A percentile compares a stretch with the other conserved stretches of the same genome.
These are phyloP conservation scores for Pyrrhia umbra DNA, from an alignment of 2,888 invertebrate genomes.

Conservation along the genomic window DNA sequence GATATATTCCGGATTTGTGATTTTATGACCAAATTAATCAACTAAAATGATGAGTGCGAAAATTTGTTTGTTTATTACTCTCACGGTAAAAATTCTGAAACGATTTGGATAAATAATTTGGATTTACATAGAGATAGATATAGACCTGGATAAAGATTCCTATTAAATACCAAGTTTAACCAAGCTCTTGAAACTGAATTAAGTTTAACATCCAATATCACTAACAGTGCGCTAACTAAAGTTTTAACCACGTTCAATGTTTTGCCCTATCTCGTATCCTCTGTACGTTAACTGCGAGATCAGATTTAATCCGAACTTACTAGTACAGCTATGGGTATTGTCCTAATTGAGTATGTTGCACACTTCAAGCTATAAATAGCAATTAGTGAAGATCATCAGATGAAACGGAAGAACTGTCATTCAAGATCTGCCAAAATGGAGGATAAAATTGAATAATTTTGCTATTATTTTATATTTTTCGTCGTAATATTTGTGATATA, in stretches of 20 bases:
- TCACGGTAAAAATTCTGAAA: too few relatives aligned
- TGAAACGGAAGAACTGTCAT: neutral
- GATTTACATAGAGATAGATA: too few relatives aligned
- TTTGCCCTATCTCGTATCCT: constrained; percentile 11
- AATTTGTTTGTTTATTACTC: too few relatives aligned
- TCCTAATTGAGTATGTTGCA: constrained; percentile 1
- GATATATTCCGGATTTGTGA: too few relatives aligned
- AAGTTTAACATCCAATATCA: constrained; percentile 28
- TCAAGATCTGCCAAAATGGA: too few relatives aligned
- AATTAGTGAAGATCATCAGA: neutral
- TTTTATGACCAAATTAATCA: too few relatives aligned
- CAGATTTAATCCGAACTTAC: constrained; percentile 53
- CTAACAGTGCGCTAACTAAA: constrained; percentile 28
- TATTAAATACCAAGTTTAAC: constrained; percentile 13
- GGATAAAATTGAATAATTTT: too few relatives aligned
- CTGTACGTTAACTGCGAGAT: constrained; percentile 35
- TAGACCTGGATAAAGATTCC: too few relatives aligned
- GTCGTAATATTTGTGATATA: too few relatives aligned
- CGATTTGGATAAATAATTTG: too few relatives aligned
- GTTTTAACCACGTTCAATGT: constrained; percentile 40
- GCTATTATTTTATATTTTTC: too few relatives aligned
- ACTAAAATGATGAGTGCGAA: too few relatives aligned
- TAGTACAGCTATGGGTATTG: constrained; percentile 38
- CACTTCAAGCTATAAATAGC: constrained; percentile 4
- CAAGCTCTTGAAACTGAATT: constrained; percentile 21